Conservation (phyloP, 2,113 vertebrate species). For the Rhodinocichla rosea region DNA sequence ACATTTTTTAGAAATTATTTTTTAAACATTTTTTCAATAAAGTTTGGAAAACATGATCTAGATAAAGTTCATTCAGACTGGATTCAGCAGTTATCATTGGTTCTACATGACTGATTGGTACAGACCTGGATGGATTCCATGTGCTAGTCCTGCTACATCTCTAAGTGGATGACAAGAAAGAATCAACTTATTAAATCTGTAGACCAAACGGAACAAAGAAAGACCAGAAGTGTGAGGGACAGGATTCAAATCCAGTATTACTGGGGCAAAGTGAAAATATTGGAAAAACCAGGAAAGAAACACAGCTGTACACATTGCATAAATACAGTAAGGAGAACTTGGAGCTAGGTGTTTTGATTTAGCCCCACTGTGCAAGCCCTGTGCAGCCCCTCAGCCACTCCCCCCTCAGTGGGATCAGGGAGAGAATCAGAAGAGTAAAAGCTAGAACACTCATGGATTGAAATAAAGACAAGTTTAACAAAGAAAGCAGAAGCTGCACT, state of each 20-base stretch:
- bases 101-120: not conserved
- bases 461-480: not conserved
- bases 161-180: not conserved
- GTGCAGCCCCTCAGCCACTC: not conserved
- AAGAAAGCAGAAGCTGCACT: not conserved
- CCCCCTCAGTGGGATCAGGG: not conserved
- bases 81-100: not conserved
- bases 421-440: not conserved
- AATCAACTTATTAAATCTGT: not conserved
- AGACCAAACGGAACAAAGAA: not conserved
- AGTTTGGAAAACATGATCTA: not conserved
- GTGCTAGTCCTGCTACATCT: not conserved
- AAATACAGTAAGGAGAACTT: not conserved
- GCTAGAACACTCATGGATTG: not conserved
- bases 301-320: not conserved
- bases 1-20: not conserved
- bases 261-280: not conserved
- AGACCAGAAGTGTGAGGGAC: not conserved
- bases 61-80: not conserved
- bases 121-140: not conserved
- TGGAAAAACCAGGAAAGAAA: not conserved
- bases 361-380: not conserved
- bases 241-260: not conserved
- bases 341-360: not conserved
- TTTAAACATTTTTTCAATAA: not conserved